Evolutionary conservation across 1,140 invertebrate genomes (phyloP).

Genomic region (Zaprionus taronus): DNA sequence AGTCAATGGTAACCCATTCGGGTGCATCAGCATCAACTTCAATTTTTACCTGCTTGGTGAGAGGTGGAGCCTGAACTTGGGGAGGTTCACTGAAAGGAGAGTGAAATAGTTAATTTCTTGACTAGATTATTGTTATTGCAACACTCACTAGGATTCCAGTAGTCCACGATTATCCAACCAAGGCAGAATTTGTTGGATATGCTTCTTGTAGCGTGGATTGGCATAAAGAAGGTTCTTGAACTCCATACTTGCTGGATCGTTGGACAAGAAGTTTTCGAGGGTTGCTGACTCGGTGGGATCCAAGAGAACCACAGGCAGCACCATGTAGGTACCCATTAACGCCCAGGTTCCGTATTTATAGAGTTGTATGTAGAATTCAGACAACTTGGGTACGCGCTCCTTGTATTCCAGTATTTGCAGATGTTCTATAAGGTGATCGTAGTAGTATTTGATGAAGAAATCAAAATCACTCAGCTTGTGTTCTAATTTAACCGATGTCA

Average conservation of each 20-base stretch:
- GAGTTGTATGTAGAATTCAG: slow-evolving; percentile 64
- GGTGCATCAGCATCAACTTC: slow-evolving; percentile 15
- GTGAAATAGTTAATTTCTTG: not conserved
- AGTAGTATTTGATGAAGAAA: slow-evolving; percentile 66
- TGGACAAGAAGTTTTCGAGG: slow-evolving; percentile 65
- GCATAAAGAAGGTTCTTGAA: slow-evolving; percentile 67
- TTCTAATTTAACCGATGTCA: slow-evolving; percentile 67
- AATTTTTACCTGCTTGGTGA: not conserved
- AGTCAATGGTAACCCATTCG: slow-evolving; percentile 32
- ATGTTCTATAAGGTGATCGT: slow-evolving; percentile 64
- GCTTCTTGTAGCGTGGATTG: slow-evolving; percentile 48
- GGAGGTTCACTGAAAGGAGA: slow-evolving; percentile 13
- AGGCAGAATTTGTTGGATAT: slow-evolving; percentile 64
- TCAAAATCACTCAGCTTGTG: slow-evolving; percentile 72
- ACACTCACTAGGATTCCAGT: slow-evolving; percentile 58
- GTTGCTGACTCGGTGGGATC: slow-evolving; percentile 61
- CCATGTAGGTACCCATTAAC: slow-evolving; percentile 39
- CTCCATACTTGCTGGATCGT: slow-evolving; percentile 15
- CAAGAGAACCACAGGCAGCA: slow-evolving; percentile 65
- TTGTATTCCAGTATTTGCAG: slow-evolving; percentile 60
- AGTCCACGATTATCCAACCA: slow-evolving; percentile 76
- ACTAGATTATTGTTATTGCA: not conserved
- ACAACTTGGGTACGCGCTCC: slow-evolving; percentile 46
- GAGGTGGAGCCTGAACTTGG: not conserved
- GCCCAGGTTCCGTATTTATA: slow-evolving; percentile 57